Conservation (phyloP, 2,888 invertebrate species). For the Troglohyphantes excavatus region DNA sequence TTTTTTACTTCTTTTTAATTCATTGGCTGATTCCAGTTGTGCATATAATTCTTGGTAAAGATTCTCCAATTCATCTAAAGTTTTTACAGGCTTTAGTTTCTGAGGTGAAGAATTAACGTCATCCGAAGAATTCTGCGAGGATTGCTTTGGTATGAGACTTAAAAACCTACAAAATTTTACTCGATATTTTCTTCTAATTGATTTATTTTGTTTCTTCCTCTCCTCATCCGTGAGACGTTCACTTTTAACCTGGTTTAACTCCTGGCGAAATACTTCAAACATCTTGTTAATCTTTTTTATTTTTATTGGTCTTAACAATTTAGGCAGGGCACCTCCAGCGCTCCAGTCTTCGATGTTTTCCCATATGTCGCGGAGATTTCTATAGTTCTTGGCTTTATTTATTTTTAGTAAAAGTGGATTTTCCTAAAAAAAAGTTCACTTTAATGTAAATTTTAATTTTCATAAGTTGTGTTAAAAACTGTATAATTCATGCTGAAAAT, state of each 20-base stretch:
- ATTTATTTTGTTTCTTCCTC: neutral
- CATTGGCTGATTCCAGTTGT: neutral
- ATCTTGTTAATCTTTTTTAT: constrained; percentile 1
- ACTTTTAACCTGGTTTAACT: neutral
- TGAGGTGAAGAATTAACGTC: neutral
- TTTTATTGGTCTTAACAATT: neutral
- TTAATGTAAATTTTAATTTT: too few relatives aligned
- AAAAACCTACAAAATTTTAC: constrained; percentile 5
- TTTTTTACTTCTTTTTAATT: constrained; percentile 9
- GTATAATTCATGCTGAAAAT: too few relatives aligned
- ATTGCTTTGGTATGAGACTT: constrained; percentile 4
- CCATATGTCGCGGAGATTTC: constrained; percentile 20
- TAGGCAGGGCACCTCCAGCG: neutral
- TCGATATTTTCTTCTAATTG: neutral
- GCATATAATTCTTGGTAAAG: constrained; percentile 34
- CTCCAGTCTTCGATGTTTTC: constrained; percentile 19
- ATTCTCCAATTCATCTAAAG: neutral
- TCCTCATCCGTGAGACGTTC: neutral
- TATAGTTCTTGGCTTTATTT: neutral
- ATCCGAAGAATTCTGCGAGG: too few relatives aligned
- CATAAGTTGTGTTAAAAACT: too few relatives aligned
- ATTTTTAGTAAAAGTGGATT: constrained; percentile 22
- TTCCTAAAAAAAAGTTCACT: constrained; percentile 12
- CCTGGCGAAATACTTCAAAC: neutral
- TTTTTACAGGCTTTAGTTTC: constrained; percentile 21